Conservation (phyloP, 1,140 invertebrate genomes). For the Lucilia sericata region DNA sequence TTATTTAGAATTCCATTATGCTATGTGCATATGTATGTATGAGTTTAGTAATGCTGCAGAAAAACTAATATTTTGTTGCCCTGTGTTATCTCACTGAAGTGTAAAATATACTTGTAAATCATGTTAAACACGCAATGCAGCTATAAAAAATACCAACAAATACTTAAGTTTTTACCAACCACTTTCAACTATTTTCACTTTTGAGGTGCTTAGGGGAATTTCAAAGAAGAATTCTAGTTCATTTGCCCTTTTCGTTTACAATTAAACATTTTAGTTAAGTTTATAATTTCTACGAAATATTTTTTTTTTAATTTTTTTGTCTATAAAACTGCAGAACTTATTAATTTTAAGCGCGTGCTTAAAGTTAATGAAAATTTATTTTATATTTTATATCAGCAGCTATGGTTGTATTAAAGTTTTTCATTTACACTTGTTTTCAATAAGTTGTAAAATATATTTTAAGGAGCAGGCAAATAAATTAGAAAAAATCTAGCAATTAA, state of each 20-base stretch:
- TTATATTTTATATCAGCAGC: not conserved
- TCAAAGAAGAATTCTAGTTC: not conserved
- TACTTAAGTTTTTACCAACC: not conserved
- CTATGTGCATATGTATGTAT: no score
- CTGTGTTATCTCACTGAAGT: no score
- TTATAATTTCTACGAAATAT: not conserved
- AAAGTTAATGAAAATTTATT: conserved; percentile 13
- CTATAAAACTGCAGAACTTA: not conserved
- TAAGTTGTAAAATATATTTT: not conserved
- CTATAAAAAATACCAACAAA: no score
- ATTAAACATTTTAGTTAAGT: not conserved
- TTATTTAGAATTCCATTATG: no score
- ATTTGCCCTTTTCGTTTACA: not conserved
- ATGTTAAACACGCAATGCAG: no score
- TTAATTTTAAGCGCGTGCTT: not conserved
- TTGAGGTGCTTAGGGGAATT: not conserved
- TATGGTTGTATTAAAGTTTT: not conserved
- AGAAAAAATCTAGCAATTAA: no score
- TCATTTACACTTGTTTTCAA: not conserved
- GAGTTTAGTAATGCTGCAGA: no score
- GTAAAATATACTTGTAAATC: no score
- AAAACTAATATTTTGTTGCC: no score
- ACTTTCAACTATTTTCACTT: not conserved
- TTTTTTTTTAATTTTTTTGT: not conserved
- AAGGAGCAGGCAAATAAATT: not conserved